phyloP scores from a whole-genome alignment of 2,113 vertebrate genomes.

The Bubo scandiacus region DNA sequence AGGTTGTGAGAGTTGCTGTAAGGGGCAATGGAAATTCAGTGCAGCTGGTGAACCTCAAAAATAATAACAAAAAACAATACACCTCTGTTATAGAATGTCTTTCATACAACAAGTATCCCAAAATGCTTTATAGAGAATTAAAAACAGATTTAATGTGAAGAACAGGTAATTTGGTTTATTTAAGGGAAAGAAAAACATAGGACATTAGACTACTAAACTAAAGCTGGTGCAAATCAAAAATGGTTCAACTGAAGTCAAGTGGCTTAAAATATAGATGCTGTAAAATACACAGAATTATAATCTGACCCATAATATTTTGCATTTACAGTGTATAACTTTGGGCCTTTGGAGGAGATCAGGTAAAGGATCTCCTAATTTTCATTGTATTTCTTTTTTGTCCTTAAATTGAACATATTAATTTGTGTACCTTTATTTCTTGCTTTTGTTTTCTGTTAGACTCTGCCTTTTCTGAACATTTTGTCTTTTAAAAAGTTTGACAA shows the following conservation, averaged over 20 bases:
- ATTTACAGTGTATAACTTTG: background rate
- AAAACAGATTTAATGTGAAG: slow-evolving; percentile 60
- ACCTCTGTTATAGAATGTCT: slow-evolving; percentile 44
- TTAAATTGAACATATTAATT: background rate
- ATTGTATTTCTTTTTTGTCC: background rate
- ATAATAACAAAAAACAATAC: slow-evolving; percentile 32
- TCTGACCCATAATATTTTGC: background rate
- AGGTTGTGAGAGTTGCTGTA: slow-evolving; percentile 12
- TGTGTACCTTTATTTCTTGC: background rate
- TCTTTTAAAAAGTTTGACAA: background rate
- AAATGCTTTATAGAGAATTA: slow-evolving; percentile 47
- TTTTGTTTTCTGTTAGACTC: background rate
- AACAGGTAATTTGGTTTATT: slow-evolving; percentile 65
- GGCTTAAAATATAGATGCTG: background rate
- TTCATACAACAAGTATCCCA: slow-evolving; percentile 3
- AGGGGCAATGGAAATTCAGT: slow-evolving; percentile 54
- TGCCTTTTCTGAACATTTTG: background rate
- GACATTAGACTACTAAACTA: background rate
- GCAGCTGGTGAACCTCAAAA: slow-evolving; percentile 58
- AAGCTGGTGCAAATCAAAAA: slow-evolving; percentile 33
- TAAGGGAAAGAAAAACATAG: slow-evolving; percentile 33
- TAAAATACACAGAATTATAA: background rate
- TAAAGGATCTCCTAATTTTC: background rate
- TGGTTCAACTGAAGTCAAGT: background rate
- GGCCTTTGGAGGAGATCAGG: background rate